Evolutionary conservation across 1,140 invertebrate genomes (phyloP).

Genomic region (honey bee (Apis mellifera)): Amel_HAv3.1 CM009939.2:11967501-11968000

Average conservation of each 20-base stretch:
- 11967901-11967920: conserved; percentile 3
- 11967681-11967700: not conserved
- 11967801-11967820: not conserved
- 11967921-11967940: conserved; percentile 7
- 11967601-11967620: conserved; percentile 7
- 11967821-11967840: not conserved
- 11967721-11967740: not conserved
- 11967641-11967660: not conserved
- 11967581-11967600: not conserved
- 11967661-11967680: not conserved
- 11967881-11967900: conserved; percentile 20
- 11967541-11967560: not conserved
- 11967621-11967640: not conserved
- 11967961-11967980: conserved; percentile 32
- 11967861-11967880: not conserved
- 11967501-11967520: not conserved
- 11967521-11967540: not conserved
- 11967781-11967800: no score
- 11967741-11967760: not conserved
- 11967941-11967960: conserved; percentile 34
- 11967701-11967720: not conserved
- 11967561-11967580: not conserved
- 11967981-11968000: conserved; percentile 50
- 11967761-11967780: not conserved
- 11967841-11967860: not conserved